Percentiles rank a stretch among this genome's conserved stretches.
Conservation (phyloP, 2,113 vertebrate genomes). For the Cyprinodon tularosa region DNA sequence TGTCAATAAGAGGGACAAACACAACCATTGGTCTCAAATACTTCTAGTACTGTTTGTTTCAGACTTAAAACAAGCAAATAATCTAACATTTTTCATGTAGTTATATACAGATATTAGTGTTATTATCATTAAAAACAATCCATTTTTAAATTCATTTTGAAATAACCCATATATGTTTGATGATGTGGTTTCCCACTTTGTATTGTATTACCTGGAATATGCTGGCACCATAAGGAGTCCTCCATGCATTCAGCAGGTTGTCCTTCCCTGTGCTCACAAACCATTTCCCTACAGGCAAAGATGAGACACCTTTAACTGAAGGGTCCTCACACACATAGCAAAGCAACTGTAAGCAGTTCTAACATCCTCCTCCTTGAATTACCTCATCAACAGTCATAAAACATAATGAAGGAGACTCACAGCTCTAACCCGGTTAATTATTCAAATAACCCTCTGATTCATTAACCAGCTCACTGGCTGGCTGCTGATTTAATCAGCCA, state of each 20-base stretch:
- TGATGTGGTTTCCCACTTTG: neutral
- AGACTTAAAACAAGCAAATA: neutral
- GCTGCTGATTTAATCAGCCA: conserved; percentile 70
- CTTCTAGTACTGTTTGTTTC: neutral
- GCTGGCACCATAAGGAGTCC: conserved; percentile 96
- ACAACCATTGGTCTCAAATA: neutral
- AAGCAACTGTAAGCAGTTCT: neutral
- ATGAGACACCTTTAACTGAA: conserved; percentile 13
- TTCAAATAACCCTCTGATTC: conserved; percentile 66
- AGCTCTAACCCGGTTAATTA: conserved; percentile 61
- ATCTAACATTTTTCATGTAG: neutral
- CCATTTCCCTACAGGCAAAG: conserved; percentile 89
- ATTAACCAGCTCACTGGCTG: conserved; percentile 63
- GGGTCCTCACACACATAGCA: neutral
- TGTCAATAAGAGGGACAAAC: neutral
- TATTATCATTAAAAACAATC: too few relatives aligned
- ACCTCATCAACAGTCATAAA: conserved; percentile 47
- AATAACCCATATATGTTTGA: neutral
- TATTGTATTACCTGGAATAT: conserved; percentile 90
- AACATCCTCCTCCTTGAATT: conserved; percentile 15
- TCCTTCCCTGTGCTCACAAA: conserved; percentile 98
- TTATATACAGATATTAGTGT: neutral
- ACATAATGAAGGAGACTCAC: conserved; percentile 47
- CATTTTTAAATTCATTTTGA: too few relatives aligned
- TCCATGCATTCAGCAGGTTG: conserved; percentile 97